phyloP scores from a whole-genome alignment of 2,888 invertebrate species.

The Oegoconia quadripuncta region DNA sequence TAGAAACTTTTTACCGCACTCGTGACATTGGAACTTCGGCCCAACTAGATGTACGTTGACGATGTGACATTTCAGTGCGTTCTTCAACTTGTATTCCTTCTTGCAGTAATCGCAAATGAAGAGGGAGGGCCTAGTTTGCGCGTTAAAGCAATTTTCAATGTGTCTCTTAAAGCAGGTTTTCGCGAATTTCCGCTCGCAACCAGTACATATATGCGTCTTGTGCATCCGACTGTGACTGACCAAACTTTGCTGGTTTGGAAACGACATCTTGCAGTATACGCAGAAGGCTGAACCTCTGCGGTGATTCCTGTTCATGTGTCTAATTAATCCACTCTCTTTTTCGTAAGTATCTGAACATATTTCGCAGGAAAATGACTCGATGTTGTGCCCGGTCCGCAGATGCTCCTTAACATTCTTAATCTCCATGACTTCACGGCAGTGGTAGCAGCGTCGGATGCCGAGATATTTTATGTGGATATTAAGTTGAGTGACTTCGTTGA shows the following conservation, averaged over 20 bases:
- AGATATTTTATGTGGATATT: slow-evolving; percentile 37
- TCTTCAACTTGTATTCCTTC: slow-evolving; percentile 30
- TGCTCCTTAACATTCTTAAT: slow-evolving; percentile 25
- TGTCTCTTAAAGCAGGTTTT: slow-evolving; percentile 40
- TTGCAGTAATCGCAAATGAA: slow-evolving; percentile 47
- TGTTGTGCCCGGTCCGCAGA: slow-evolving; percentile 25
- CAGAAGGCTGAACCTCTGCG: slow-evolving; percentile 15
- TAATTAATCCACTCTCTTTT: neutral
- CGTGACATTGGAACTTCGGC: slow-evolving; percentile 33
- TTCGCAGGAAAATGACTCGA: slow-evolving; percentile 26
- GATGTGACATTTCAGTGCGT: slow-evolving; percentile 34
- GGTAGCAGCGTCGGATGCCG: slow-evolving; percentile 32
- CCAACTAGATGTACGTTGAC: slow-evolving; percentile 28
- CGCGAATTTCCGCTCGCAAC: slow-evolving; percentile 33
- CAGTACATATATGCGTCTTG: slow-evolving; percentile 26
- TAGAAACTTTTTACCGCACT: slow-evolving; percentile 42
- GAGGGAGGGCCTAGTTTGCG: neutral
- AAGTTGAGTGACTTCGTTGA: slow-evolving; percentile 21
- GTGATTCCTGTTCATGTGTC: slow-evolving; percentile 5
- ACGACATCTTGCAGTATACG: slow-evolving; percentile 34
- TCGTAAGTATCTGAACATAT: slow-evolving; percentile 33
- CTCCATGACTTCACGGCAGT: slow-evolving; percentile 32
- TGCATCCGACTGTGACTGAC: slow-evolving; percentile 35
- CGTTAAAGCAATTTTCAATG: slow-evolving; percentile 23
- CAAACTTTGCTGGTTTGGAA: slow-evolving; percentile 23